Evolutionary conservation across 2,888 invertebrate species (phyloP).

Genomic region (Camptogramma bilineatum): DNA sequence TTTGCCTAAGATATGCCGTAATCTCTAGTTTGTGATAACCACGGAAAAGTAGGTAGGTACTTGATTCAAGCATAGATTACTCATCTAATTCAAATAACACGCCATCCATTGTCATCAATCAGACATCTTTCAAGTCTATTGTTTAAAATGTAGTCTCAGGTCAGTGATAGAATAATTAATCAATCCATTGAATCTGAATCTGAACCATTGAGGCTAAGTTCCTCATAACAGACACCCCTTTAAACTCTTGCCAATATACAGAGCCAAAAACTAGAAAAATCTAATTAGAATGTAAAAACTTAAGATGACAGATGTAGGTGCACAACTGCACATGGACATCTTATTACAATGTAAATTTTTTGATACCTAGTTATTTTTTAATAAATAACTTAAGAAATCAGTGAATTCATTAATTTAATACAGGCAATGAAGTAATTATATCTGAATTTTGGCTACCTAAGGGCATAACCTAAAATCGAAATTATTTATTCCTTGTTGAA

Average conservation of each 20-base stretch:
- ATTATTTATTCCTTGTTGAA: too few species aligned
- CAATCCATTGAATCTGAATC: too few species aligned
- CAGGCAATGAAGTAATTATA: too few species aligned
- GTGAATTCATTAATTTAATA: too few species aligned
- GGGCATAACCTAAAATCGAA: too few species aligned
- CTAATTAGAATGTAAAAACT: conserved; percentile 10
- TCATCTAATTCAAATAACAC: conserved; percentile 8
- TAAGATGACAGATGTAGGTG: not conserved
- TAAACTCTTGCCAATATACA: conserved; percentile 14
- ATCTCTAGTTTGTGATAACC: not conserved
- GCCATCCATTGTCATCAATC: conserved; percentile 8
- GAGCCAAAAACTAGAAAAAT: conserved; percentile 10
- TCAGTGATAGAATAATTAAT: conserved; percentile 9
- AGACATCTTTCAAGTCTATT: not conserved
- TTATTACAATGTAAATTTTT: not conserved
- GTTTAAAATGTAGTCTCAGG: conserved; percentile 8
- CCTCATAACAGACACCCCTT: conserved; percentile 5
- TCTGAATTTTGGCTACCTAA: too few species aligned
- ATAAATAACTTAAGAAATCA: too few species aligned
- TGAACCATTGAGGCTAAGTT: not conserved
- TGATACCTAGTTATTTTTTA: not conserved
- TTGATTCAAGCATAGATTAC: not conserved
- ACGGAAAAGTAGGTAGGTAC: not conserved
- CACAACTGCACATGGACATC: too few species aligned
- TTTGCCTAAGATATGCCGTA: not conserved